Base-by-base conservation (phyloP, 2,797 vertebrate genomes). In the Melanotaenia parkinsoni region DNA sequence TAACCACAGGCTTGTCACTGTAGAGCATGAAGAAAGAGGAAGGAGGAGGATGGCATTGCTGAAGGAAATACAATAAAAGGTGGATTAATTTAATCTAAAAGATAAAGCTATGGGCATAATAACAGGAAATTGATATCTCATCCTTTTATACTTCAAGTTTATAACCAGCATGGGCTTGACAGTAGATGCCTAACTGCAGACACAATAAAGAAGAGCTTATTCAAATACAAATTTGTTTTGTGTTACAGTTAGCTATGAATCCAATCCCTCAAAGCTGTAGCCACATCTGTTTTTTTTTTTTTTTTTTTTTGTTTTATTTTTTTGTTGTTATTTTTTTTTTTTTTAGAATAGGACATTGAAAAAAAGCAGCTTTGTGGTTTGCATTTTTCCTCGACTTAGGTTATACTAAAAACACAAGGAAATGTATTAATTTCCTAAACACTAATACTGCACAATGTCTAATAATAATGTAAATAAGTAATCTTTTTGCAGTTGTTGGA, bases 51-150 rank as follows among this genome's bases (percentile, higher is more conserved):
- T 54, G 60, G 60, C 33, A 13, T 60, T 74, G 60, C 70, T n/a
- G 30, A 73, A 50, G 38, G 83, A 74, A 58, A 80, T 59, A 70
- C 64, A 78, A 77, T 74, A 78, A 70, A 57, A 85, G n/a, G 2
- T 47, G 73, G 68, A 85, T 89, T 82, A 43, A 79, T 77, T 84
- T 76, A 79, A 87, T 81, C 63, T 82, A 10, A 69, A 45, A 45
- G 5, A 13, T 5, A 40, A 57, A 80, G 47, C 86, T 64, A 72
- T 22, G 40, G 38, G 22, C 18, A 26, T 70, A 84, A 86, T 71
- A 72, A 86, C 77, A 88, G 80, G 77, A 91, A 87, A 87, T 84
- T 74, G 67, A 79, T 63, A 73, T 79, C 26, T 74, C 53, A 80
- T 80, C 75, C 60, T 63, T 76, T 65, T 72, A 63, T 62, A 40